Evolutionary conservation across 2,888 invertebrate species (phyloP), one percentile per base, ranked within the genome.

Genomic region (Melipona beecheii): DNA sequence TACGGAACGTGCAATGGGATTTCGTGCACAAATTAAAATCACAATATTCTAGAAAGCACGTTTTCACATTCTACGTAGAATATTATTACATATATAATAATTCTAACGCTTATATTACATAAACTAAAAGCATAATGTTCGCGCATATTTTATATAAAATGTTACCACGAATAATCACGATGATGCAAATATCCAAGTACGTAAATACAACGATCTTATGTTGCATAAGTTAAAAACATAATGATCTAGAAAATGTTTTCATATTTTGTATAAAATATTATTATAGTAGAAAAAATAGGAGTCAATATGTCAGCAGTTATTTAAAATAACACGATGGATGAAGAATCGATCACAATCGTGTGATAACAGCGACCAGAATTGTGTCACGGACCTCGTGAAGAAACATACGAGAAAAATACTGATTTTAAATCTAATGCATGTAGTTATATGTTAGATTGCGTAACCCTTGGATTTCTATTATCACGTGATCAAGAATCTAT

Each of bases 381-480:
- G 78, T 86, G 86, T 86, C 86, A 86, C 66, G 83, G 83, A 64
- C 54, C 54, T 19, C 49, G 31, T 49, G 43, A 70, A 21, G 75
- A 58, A 75, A 69, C 50, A 19, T 31, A 50, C 50, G 52, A 69
- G 68, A 76, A 62, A 36, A 58, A 70, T 69, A 50, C 17, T n/a
- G 36, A 50, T 52, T 77, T 70, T 9, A 36, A 9, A 71, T 64
- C 43, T 54, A 27, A 76, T 50, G 6, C 21, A 70, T n/a, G 19
- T 17, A 17, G 4, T 50, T 50, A 50, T 17, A 19, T 21, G 24
- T 1, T 13, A 31, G 15, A 69, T 79, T 19, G 21, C 36, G 76
- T 13, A 64, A 64, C n/a, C 4, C 15, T 24, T 68, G 50, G 52
- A 68, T 43, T 69, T n/a, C 19, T 21, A 56, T 62, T 56, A 24